These are phyloP conservation scores for Cossypha polioptera DNA, from an alignment of 2,797 vertebrate species.

Conservation along the genomic window DNA sequence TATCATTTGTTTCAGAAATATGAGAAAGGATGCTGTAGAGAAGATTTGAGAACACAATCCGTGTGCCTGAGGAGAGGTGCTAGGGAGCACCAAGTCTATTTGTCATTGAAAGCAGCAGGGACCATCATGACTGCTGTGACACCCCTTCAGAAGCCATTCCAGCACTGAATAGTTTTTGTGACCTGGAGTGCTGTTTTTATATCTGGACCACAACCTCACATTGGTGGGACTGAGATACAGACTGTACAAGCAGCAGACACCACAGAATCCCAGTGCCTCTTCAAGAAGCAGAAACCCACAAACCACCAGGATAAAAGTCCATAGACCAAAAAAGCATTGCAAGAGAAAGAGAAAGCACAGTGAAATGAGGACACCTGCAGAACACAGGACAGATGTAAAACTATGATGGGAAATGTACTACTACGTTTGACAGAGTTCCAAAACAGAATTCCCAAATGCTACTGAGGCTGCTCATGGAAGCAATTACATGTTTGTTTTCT, in stretches of 20 bases:
- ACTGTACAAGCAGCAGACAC: background rate
- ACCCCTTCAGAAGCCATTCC: background rate
- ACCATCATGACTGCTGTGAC: background rate
- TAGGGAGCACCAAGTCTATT: background rate
- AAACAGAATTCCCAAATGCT: background rate
- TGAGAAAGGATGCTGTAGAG: background rate
- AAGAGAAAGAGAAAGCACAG: background rate
- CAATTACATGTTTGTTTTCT: background rate
- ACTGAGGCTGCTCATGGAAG: background rate
- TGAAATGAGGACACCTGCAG: background rate
- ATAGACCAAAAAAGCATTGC: background rate
- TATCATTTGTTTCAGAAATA: background rate
- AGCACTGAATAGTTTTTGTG: background rate
- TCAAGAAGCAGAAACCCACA: background rate
- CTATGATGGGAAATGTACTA: rapidly evolving
- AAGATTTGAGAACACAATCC: background rate
- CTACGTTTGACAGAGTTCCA: background rate
- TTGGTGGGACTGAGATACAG: background rate
- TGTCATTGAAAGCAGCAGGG: background rate
- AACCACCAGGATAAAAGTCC: background rate
- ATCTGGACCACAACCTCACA: background rate
- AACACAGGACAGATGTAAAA: background rate
- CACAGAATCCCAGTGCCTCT: background rate
- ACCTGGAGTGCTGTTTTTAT: background rate
- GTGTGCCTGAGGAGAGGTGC: background rate